Conservation (phyloP, 2,888 invertebrate genomes). For the Stegana nigrithorax region DNA sequence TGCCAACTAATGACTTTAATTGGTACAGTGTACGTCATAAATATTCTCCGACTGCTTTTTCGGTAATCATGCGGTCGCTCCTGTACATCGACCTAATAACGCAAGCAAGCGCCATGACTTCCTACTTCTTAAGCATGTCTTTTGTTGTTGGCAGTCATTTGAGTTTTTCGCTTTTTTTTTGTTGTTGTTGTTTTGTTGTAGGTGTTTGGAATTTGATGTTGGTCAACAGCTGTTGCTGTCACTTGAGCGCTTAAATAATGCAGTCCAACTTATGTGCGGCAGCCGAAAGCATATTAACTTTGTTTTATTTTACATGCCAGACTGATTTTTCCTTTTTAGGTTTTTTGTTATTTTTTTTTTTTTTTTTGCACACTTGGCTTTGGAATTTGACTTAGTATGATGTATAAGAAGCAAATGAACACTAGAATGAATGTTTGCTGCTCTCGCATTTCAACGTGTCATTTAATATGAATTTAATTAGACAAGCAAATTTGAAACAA, state of each 20-base stretch:
- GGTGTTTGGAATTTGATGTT: too few relatives aligned
- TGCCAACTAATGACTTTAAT: too few relatives aligned
- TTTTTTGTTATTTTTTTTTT: background rate
- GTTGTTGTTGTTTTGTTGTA: background rate
- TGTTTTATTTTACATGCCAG: too few relatives aligned
- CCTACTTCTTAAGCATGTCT: background rate
- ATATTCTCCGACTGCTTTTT: too few relatives aligned
- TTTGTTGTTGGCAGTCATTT: background rate
- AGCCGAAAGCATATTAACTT: too few relatives aligned
- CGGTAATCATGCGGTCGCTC: too few relatives aligned
- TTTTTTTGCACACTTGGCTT: background rate
- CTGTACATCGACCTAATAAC: too few relatives aligned
- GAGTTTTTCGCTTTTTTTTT: too few relatives aligned
- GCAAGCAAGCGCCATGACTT: too few relatives aligned
- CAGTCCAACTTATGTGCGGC: too few relatives aligned
- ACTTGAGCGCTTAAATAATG: too few relatives aligned
- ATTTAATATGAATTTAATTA: conserved; percentile 16
- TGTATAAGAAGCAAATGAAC: background rate
- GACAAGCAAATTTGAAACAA: background rate
- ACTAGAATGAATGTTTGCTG: background rate
- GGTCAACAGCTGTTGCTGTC: conserved; percentile 3
- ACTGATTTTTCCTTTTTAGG: background rate
- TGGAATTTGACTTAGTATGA: background rate
- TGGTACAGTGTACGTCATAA: too few relatives aligned
- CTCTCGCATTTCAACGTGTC: background rate